phyloP scores from a whole-genome alignment of 30 jellyfish, hydroid and myxozoan species.

The Aurelia sp. region DNA sequence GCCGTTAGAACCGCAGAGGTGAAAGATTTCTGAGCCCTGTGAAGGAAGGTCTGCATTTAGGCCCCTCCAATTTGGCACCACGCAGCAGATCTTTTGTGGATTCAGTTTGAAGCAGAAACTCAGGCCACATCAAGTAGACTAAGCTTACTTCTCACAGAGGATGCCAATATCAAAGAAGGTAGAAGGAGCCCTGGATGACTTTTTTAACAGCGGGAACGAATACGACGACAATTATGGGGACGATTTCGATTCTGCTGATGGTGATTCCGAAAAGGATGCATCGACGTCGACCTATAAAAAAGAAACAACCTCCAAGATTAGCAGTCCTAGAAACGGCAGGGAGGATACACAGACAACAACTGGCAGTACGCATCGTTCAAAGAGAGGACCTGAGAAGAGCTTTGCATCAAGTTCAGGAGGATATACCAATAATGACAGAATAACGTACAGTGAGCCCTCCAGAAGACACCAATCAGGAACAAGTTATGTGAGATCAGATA shows the following conservation, averaged over 20 bases:
- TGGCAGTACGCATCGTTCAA: neutral
- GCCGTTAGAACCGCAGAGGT: no score
- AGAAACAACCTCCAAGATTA: neutral
- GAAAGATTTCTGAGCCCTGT: no score
- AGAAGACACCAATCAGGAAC: slow-evolving; percentile 13
- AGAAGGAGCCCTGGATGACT: slow-evolving; percentile 17
- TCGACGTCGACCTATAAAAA: neutral
- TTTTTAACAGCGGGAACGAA: slow-evolving; percentile 25
- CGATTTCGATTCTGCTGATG: slow-evolving; percentile 67
- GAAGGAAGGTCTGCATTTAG: no score
- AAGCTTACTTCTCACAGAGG: no score
- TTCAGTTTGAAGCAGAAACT: no score
- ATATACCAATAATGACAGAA: neutral
- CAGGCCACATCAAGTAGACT: no score
- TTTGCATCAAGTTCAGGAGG: neutral
- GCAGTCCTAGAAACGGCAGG: neutral
- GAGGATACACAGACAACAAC: neutral
- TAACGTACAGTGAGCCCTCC: slow-evolving; percentile 12
- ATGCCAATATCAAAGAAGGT: neutral
- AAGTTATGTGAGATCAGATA: neutral
- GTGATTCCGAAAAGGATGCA: slow-evolving; percentile 28
- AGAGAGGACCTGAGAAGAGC: neutral
- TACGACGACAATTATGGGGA: slow-evolving; percentile 62
- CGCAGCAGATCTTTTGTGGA: no score
- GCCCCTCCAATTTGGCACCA: no score